Conservation (phyloP, 2,888 invertebrate species). For the Noctua fimbriata region DNA sequence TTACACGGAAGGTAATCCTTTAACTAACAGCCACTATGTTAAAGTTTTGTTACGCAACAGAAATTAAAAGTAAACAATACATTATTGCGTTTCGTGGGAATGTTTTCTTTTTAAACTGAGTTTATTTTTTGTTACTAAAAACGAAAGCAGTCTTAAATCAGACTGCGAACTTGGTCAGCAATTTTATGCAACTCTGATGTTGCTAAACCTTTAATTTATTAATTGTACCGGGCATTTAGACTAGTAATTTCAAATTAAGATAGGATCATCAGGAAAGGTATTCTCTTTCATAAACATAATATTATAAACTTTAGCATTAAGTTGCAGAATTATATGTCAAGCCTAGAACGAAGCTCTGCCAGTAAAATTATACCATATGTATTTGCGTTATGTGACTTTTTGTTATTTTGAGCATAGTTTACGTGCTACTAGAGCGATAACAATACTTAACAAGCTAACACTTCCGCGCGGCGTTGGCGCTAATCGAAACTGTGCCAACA, state of each 20-base stretch:
- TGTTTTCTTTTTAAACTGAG: background rate
- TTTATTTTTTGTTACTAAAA: conserved; percentile 15
- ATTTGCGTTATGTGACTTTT: conserved; percentile 39
- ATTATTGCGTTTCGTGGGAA: conserved; percentile 43
- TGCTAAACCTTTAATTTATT: background rate
- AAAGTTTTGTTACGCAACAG: conserved; percentile 36
- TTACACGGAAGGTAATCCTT: conserved; percentile 25
- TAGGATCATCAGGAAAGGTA: background rate
- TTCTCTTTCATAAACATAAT: conserved; percentile 1
- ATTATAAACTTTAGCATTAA: conserved; percentile 11
- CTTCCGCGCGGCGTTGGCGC: conserved; percentile 58
- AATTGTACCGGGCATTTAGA: background rate
- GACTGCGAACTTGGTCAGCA: background rate
- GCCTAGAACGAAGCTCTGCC: conserved; percentile 11
- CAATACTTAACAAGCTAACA: conserved; percentile 55
- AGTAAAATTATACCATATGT: conserved; percentile 50
- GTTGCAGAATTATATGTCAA: conserved; percentile 26
- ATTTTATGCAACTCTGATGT: background rate
- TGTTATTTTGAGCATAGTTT: conserved; percentile 39
- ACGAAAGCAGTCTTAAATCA: conserved; percentile 9
- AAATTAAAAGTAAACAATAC: conserved; percentile 46
- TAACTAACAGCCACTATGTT: conserved; percentile 6
- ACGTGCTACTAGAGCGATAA: conserved; percentile 41
- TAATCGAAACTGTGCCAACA: conserved; percentile 81
- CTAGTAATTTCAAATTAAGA: background rate